Evolutionary conservation across 1,140 invertebrate species (phyloP).

Genomic region (Stegodyphus dumicola): DNA sequence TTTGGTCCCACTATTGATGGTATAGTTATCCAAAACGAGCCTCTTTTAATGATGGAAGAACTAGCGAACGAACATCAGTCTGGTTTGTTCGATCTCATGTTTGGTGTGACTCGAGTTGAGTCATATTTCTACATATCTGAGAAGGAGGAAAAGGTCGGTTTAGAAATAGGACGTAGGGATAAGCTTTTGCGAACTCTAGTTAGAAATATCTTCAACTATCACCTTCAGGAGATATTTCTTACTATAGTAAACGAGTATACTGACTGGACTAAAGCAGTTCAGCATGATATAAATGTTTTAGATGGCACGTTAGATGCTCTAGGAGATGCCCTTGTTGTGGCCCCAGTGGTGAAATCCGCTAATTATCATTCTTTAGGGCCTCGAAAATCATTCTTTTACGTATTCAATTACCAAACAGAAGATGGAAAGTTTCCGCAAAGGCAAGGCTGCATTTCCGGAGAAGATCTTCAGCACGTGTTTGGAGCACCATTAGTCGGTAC

Average conservation of each 20-base stretch:
- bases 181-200: constrained; percentile 92
- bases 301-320: constrained; percentile 73
- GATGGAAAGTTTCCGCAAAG: constrained; percentile 86
- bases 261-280: constrained; percentile 92
- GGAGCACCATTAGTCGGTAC: constrained; percentile 82
- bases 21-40: constrained; percentile 67
- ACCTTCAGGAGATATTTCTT: constrained; percentile 96
- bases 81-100: constrained; percentile 93
- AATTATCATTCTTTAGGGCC: constrained; percentile 80
- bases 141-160: constrained; percentile 91
- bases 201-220: constrained; percentile 78
- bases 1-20: constrained; percentile 91
- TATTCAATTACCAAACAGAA: constrained; percentile 84
- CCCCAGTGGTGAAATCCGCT: constrained; percentile 89
- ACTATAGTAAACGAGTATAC: constrained; percentile 97
- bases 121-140: constrained; percentile 77
- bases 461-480: constrained; percentile 92
- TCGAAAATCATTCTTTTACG: constrained; percentile 85
- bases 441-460: constrained; percentile 89
- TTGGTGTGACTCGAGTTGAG: constrained; percentile 81
- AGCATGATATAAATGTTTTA: constrained; percentile 90
- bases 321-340: constrained; percentile 73
- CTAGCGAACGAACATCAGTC: constrained; percentile 69
- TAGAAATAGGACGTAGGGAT: constrained; percentile 88
- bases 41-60: constrained; percentile 66